Evolutionary conservation across 2,797 vertebrate genomes (phyloP).

Genomic region (Aulostomus chinensis): DNA sequence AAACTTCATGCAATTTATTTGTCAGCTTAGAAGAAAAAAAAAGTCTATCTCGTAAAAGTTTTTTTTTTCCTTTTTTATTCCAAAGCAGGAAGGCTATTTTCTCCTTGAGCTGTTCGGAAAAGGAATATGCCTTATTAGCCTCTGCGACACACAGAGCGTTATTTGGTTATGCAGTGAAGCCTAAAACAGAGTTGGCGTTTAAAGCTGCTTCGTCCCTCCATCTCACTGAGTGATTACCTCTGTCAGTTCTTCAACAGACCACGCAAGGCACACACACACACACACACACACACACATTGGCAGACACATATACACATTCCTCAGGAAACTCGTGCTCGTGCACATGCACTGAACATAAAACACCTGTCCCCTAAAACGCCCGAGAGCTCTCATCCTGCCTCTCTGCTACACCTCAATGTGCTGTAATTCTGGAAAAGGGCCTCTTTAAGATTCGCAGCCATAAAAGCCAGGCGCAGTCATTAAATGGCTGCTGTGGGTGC

Average conservation of each 20-base stretch:
- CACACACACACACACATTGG: slow-evolving; percentile 23
- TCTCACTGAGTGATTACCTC: slow-evolving; percentile 81
- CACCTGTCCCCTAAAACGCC: slow-evolving; percentile 74
- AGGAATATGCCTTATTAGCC: slow-evolving; percentile 79
- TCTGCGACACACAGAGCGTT: slow-evolving; percentile 69
- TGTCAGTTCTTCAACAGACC: slow-evolving; percentile 69
- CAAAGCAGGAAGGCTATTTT: slow-evolving; percentile 74
- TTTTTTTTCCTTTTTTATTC: slow-evolving; percentile 45
- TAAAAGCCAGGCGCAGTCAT: slow-evolving; percentile 65
- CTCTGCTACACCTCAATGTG: slow-evolving; percentile 69
- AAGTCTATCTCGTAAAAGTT: slow-evolving; percentile 67
- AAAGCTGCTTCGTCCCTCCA: slow-evolving; percentile 72
- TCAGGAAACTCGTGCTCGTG: background rate
- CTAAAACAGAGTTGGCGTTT: slow-evolving; percentile 75
- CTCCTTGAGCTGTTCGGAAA: slow-evolving; percentile 76
- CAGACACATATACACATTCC: slow-evolving; percentile 9
- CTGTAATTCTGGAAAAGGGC: slow-evolving; percentile 66
- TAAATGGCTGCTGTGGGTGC: slow-evolving; percentile 62
- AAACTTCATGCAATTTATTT: slow-evolving; percentile 80
- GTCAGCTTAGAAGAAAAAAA: slow-evolving; percentile 56
- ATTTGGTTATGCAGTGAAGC: slow-evolving; percentile 83
- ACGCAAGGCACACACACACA: slow-evolving; percentile 22
- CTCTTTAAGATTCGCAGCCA: slow-evolving; percentile 69
- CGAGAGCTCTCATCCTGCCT: slow-evolving; percentile 60
- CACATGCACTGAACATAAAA: slow-evolving; percentile 50